Conservation (phyloP, 92 coral and sea anemone species). For the Porites cylindrica region DNA sequence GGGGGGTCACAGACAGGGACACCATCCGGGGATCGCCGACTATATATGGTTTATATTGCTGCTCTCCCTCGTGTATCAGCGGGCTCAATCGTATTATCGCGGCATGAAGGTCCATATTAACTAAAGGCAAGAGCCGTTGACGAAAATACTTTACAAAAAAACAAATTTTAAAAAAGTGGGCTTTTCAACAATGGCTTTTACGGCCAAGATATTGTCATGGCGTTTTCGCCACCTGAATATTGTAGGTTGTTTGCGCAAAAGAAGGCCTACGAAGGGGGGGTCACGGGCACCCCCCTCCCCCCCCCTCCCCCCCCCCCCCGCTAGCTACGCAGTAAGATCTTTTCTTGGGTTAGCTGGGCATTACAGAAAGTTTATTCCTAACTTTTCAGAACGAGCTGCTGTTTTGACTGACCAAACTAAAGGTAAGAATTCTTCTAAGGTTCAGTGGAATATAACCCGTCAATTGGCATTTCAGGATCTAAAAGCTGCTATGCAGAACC, state of each 20-base stretch:
- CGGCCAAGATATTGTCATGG: too few relatives aligned
- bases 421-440: slow-evolving; percentile 34
- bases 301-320: too few relatives aligned
- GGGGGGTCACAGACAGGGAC: not conserved
- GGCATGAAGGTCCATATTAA: too few relatives aligned
- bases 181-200: too few relatives aligned
- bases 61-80: too few relatives aligned
- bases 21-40: not conserved
- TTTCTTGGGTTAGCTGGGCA: slow-evolving; percentile 47
- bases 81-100: too few relatives aligned
- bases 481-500: not conserved
- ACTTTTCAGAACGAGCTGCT: slow-evolving; percentile 42
- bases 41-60: not conserved
- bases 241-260: too few relatives aligned
- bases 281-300: not conserved
- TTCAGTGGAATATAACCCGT: slow-evolving; percentile 36
- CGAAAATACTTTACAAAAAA: too few relatives aligned
- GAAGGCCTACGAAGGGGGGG: not conserved
- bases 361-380: slow-evolving; percentile 39
- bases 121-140: too few relatives aligned
- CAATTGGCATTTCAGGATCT: slow-evolving; percentile 42
- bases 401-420: slow-evolving; percentile 41
- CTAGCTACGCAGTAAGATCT: slow-evolving; percentile 50
- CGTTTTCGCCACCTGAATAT: too few relatives aligned
- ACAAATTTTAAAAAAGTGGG: too few relatives aligned